phyloP scores from a whole-genome alignment of 2,113 vertebrate species.

The Odontesthes bonariensis region DNA sequence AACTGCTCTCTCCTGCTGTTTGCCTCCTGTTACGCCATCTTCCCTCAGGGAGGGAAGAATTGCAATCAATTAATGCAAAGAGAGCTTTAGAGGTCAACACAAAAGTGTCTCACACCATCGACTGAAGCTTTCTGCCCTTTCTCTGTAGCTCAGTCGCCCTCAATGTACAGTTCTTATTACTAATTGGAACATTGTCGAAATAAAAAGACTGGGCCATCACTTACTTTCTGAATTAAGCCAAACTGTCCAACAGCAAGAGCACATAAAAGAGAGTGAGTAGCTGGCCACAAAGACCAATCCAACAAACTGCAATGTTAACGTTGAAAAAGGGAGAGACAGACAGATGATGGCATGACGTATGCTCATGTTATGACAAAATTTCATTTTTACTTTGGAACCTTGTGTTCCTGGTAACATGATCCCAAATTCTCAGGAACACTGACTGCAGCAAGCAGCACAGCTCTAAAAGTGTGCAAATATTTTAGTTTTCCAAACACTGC shows the following conservation, averaged over 20 bases:
- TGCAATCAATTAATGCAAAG: conserved; percentile 79
- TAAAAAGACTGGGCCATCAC: conserved; percentile 15
- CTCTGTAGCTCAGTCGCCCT: conserved; percentile 29
- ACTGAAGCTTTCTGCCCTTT: conserved; percentile 58
- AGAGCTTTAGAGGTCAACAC: conserved; percentile 78
- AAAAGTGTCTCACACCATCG: conserved; percentile 73
- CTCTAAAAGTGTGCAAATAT: conserved; percentile 31
- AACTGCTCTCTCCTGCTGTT: conserved; percentile 54
- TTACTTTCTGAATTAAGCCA: conserved; percentile 25
- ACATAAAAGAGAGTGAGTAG: conserved; percentile 9
- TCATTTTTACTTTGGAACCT: conserved; percentile 35
- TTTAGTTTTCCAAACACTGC: conserved; percentile 2
- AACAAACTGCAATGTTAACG: conserved; percentile 10
- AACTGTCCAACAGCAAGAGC: conserved; percentile 21
- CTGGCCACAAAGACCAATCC: conserved; percentile 12
- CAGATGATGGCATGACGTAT: conserved; percentile 21
- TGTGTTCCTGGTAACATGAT: conserved; percentile 14
- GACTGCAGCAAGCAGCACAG: conserved; percentile 24
- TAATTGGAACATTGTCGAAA: conserved; percentile 48
- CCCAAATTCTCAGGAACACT: conserved; percentile 18
- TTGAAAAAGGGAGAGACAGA: conserved; percentile 7
- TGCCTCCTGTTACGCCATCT: conserved; percentile 58
- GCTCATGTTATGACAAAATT: conserved; percentile 26
- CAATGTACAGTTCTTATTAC: conserved; percentile 42
- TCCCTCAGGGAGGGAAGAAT: conserved; percentile 69